Base-by-base conservation (phyloP, 2,888 invertebrate species). In the Glyphotaelius pellucidus region DNA sequence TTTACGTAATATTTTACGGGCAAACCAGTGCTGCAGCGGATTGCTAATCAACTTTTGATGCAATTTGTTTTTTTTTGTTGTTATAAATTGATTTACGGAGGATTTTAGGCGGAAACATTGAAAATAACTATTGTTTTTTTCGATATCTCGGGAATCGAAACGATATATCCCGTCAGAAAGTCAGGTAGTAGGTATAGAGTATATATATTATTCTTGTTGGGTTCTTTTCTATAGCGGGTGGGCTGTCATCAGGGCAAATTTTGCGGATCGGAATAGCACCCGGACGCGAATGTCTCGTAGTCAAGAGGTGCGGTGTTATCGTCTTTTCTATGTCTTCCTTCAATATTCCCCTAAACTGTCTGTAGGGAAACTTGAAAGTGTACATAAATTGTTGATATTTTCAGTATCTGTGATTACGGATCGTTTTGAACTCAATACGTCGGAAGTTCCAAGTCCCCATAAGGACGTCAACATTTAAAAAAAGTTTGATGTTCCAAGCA, bases 1-100 rank as follows among this genome's bases (percentile, higher is more conserved):
- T 90, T 79, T 89, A 84, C 90, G 67, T 90, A 47, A 86, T 86
- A 80, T 90, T 90, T 91, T 91, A 81, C 80, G n/a, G 83, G 89
- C 91, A 32, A 84, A 67, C 67, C 67, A 67, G 67, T 67, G 67
- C 67, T 67, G 67, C 25, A 67, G 67, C 67, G 25, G 67, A 67
- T 67, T 67, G 67, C 25, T n/a, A 67, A 7, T 2, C n/a, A 67
- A 25, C n/a, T 25, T 67, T 67, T 25, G 25, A 25, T 67, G 67
- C 7, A n/a, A 25, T 67, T 67, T 25, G 25, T 67, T 67, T 19
- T n/a, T n/a, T 67, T 7, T 67, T 42, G 11, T n/a, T n/a, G 42
- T 12, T 42, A 25, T 3, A 25, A 25, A 25, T 19, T 42, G 42
- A 67, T 67, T 67, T 25, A 25, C 7, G 67, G 4, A 7, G 67